Base-by-base conservation (phyloP, 2,888 invertebrate genomes). In the Paralinhomoeus sp. region DNA sequence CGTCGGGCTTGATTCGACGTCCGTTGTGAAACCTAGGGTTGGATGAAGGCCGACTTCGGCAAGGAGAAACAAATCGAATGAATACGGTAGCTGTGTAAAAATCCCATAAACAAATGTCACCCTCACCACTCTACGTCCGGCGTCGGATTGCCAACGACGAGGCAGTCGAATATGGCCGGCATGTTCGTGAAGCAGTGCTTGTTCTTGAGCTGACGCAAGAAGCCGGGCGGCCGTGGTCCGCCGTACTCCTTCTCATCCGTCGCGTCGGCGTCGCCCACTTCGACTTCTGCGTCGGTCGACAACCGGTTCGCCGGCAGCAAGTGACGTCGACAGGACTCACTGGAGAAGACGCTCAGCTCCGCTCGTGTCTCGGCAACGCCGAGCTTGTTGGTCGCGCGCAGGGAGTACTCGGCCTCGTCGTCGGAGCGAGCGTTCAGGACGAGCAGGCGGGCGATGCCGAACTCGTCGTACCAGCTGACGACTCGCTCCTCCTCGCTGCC, bases 91-190 rank as follows among this genome's bases (percentile, higher is more conserved):
- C 13, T 18, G 12, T 43, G 39, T 12, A 23, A 17, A 7, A 9
- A 41, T 12, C 9, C 9, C 22, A 12, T 41, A n/a, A 5, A 12
- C n/a, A n/a, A n/a, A 7, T 27, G 7, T 27, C 5, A 5, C 12
- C 39, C 54, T 54, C 56, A 54, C 53, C 60, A 54, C 21, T 52
- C 48, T 33, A 61, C 58, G 15, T 54, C 54, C 1, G 59, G 61
- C 1, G 57, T 48, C 37, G 58, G 58, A 36, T 52, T 47, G 23
- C 61, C 61, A 21, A 55, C 55, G 15, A 61, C 61, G 3, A 60
- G 49, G 43, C 61, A 61, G 48, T 61, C 61, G 52, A 61, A 59
- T 45, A 61, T 58, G 23, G 57, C 57, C 18, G 61, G 61, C 54
- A 60, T 52, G 37, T 57, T 54, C 24, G 57, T 53, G 53, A 61